Evolutionary conservation across 2,888 invertebrate genomes (phyloP), one percentile per base, ranked within the genome.

Genomic region (Deilephila elpenor): DNA sequence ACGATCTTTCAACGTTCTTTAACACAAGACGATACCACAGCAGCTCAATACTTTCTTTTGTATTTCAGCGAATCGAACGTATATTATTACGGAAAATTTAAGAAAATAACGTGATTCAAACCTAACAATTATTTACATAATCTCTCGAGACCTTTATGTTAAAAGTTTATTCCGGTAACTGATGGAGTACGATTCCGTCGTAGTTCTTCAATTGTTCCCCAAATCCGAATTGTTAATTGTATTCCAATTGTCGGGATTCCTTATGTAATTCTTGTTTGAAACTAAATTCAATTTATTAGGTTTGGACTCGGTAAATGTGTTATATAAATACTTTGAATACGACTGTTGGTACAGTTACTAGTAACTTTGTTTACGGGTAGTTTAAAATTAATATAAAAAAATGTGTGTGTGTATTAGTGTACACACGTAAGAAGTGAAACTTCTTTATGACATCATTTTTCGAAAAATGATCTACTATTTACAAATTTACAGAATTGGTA

Each of bases 201-300:
- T 25, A 62, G 3, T 44, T 44, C 2, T 67, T 44, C 7, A 20
- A 20, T 3, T 20, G 20, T 44, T 67, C 44, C 44, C 44, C 5
- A 44, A 25, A 64, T 3, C 25, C 1, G 11, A 25, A 44, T 25
- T 64, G 11, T 20, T 32, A 20, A 14, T 44, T 44, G 11, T 44
- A 11, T 67, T 20, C 14, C 14, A 25, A 44, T 17, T 67, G 5
- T 4, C 5, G 44, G 64, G 64, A n/a, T 67, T 67, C 64, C 17
- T 44, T 44, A 67, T 8, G 44, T 44, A 67, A 67, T 20, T 44
- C 17, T 17, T 34, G n/a, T 62, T 62, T 34, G 44, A 0, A 44
- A 67, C 25, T 67, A 14, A 67, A 14, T 67, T 20, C n/a, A 44
- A 19, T 67, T 67, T 67, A 44, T 11, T n/a, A 44, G 64, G 64